A percentile compares a stretch with the other conserved stretches of the same genome.
phyloP scores from a whole-genome alignment of 2,797 vertebrate genomes.

The Petrocephalus sullivani region DNA sequence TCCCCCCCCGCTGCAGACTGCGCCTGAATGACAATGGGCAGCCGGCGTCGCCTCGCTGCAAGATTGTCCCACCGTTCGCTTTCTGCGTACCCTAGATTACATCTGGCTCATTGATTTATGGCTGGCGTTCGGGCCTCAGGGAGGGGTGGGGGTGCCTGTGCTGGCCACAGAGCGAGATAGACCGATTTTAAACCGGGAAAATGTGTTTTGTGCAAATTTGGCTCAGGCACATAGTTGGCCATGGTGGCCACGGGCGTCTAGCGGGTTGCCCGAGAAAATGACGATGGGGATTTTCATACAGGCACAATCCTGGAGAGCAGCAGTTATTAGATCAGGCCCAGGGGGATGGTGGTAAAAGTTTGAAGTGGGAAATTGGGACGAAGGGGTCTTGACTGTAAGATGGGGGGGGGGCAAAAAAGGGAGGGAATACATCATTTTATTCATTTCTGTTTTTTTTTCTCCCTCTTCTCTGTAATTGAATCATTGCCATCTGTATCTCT shows the following conservation, averaged over 20 bases:
- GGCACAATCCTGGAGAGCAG: slow-evolving; percentile 32
- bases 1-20: slow-evolving; percentile 75
- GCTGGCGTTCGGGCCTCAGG: slow-evolving; percentile 51
- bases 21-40: slow-evolving; percentile 95
- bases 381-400: slow-evolving; percentile 32
- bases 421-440: slow-evolving; percentile 35
- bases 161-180: slow-evolving; percentile 55
- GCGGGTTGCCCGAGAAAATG: slow-evolving; percentile 20
- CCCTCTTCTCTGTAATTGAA: slow-evolving; percentile 54
- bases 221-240: slow-evolving; percentile 61
- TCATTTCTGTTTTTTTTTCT: slow-evolving; percentile 24
- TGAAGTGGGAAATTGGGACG: slow-evolving; percentile 27
- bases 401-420: slow-evolving; percentile 22
- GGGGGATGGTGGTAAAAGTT: slow-evolving; percentile 27
- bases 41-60: slow-evolving; percentile 82
- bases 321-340: slow-evolving; percentile 34
- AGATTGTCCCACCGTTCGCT: slow-evolving; percentile 76
- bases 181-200: slow-evolving; percentile 67
- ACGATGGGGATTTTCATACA: slow-evolving; percentile 18
- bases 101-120: slow-evolving; percentile 95
- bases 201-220: slow-evolving; percentile 66
- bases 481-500: slow-evolving; percentile 60
- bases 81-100: slow-evolving; percentile 96
- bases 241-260: slow-evolving; percentile 48
- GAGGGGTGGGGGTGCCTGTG: slow-evolving; percentile 16